Conservation (phyloP, 2,888 invertebrate genomes). For the Cheilosia impressa region DNA sequence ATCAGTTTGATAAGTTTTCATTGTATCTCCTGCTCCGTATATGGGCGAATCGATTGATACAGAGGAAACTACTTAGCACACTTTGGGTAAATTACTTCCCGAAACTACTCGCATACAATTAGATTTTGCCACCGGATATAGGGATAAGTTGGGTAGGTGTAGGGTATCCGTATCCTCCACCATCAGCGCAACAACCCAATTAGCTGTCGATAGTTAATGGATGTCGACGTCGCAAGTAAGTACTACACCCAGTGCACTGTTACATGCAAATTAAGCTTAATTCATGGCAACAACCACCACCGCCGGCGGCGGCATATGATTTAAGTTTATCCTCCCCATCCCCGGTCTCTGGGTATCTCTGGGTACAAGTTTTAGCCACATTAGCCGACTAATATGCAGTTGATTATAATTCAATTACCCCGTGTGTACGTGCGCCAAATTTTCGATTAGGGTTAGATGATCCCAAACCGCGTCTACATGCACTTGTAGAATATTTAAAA, state of each 20-base stretch:
- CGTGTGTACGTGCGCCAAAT: conserved; percentile 69
- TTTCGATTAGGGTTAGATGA: conserved; percentile 60
- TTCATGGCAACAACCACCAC: conserved; percentile 24
- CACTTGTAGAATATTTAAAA: conserved; percentile 46
- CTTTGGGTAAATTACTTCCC: conserved; percentile 47
- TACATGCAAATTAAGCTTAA: conserved; percentile 55
- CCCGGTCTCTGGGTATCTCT: conserved; percentile 11
- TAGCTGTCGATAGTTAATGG: conserved; percentile 60
- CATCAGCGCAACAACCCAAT: conserved; percentile 49
- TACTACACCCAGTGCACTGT: background rate
- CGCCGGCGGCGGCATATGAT: conserved; percentile 9
- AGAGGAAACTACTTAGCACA: conserved; percentile 21
- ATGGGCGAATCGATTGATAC: background rate
- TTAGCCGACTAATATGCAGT: conserved; percentile 63
- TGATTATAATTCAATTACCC: conserved; percentile 74
- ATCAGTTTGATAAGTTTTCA: conserved; percentile 54
- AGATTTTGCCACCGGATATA: conserved; percentile 40
- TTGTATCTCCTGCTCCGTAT: background rate
- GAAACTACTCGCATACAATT: conserved; percentile 22
- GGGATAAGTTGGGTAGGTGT: background rate
- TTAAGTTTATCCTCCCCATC: conserved; percentile 53
- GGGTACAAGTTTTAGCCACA: conserved; percentile 28
- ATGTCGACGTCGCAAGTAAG: conserved; percentile 18
- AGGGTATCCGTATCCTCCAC: background rate
- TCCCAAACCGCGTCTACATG: conserved; percentile 8